phyloP scores from a whole-genome alignment of 92 coral and sea anemone genomes.

The Zoanthus sociatus region DNA sequence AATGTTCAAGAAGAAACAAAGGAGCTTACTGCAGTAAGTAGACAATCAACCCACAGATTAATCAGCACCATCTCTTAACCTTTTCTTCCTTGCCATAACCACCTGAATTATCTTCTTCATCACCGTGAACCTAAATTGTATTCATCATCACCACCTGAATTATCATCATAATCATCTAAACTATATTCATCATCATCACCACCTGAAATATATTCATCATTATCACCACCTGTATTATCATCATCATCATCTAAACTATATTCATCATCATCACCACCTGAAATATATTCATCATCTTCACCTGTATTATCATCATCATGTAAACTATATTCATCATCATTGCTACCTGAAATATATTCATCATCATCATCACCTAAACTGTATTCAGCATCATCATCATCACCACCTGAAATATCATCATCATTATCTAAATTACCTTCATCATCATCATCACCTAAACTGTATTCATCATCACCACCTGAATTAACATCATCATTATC shows the following conservation, averaged over 20 bases:
- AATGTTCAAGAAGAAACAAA: conserved; percentile 91
- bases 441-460: not conserved
- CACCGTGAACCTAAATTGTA: not conserved
- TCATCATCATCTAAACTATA: not conserved
- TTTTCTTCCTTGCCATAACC: not conserved
- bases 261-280: not conserved
- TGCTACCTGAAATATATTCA: too few relatives aligned
- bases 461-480: not conserved
- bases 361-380: not conserved
- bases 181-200: not conserved
- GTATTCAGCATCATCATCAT: not conserved
- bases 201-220: not conserved
- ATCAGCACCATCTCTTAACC: not conserved
- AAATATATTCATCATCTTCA: too few relatives aligned
- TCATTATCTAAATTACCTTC: not conserved
- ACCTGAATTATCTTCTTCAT: not conserved
- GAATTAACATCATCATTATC: not conserved
- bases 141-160: not conserved
- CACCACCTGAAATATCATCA: not conserved
- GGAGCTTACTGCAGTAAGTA: conserved; percentile 90
- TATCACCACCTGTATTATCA: too few relatives aligned
- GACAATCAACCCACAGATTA: not conserved
- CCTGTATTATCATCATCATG: too few relatives aligned
- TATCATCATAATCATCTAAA: not conserved
- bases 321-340: too few relatives aligned